Evolutionary conservation across 2,113 vertebrate genomes (phyloP).

Genomic region (Gobius niger): DNA sequence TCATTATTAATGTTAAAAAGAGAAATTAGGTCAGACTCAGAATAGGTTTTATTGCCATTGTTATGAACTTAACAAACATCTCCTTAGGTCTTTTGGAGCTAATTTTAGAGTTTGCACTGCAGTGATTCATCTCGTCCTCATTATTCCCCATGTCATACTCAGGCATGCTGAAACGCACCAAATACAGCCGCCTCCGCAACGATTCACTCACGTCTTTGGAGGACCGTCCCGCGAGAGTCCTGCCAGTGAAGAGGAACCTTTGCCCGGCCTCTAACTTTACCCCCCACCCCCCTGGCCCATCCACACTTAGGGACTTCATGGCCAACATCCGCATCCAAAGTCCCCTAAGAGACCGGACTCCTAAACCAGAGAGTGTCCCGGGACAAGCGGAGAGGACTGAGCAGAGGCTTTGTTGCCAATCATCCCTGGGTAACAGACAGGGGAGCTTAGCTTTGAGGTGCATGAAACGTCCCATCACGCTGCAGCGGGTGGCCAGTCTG

Average conservation of each 20-base stretch:
- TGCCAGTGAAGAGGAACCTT: conserved; percentile 50
- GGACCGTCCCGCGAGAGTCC: conserved; percentile 71
- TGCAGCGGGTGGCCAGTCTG: conserved; percentile 57
- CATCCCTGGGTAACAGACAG: conserved; percentile 28
- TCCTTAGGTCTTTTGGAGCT: not conserved
- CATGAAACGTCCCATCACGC: conserved; percentile 56
- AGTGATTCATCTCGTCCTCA: not conserved
- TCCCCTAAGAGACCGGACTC: conserved; percentile 75
- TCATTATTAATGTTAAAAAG: too few relatives aligned
- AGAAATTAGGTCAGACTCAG: too few relatives aligned
- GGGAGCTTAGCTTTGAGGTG: conserved; percentile 17
- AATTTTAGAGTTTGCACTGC: not conserved
- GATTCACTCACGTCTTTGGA: conserved; percentile 86
- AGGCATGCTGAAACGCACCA: conserved; percentile 93
- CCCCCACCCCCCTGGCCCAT: conserved; percentile 73
- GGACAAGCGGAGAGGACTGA: conserved; percentile 61
- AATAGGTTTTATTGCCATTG: too few relatives aligned
- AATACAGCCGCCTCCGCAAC: conserved; percentile 91
- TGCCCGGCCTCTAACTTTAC: conserved; percentile 66
- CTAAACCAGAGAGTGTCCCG: conserved; percentile 16
- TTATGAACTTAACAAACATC: too few relatives aligned
- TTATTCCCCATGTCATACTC: conserved; percentile 24
- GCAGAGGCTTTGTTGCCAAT: conserved; percentile 34
- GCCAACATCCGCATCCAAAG: conserved; percentile 83
- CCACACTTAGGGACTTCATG: conserved; percentile 83